These are phyloP conservation scores for Cephus rjabovi DNA, from an alignment of 2,888 invertebrate genomes.

Conservation along the genomic window DNA sequence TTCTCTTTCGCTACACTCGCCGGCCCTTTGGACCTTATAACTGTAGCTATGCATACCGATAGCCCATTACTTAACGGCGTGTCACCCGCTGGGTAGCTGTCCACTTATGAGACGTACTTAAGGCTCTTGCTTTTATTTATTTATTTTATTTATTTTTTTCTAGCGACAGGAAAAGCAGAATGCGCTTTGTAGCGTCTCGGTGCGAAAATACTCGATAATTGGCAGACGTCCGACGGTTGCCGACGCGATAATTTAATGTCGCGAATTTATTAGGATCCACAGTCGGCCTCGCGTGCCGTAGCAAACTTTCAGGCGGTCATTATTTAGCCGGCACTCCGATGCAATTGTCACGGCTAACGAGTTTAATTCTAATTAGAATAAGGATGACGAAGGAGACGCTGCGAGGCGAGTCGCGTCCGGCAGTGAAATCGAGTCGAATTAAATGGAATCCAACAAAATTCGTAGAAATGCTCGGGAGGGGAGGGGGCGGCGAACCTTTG, in stretches of 20 bases:
- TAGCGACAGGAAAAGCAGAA: not conserved
- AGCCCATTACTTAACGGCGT: too few relatives aligned
- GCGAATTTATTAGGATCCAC: slow-evolving; percentile 37
- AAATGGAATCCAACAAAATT: not conserved
- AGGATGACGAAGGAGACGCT: not conserved
- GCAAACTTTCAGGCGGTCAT: slow-evolving; percentile 52
- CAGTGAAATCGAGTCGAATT: not conserved
- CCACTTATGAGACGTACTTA: too few relatives aligned
- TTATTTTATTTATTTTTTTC: not conserved
- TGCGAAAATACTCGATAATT: slow-evolving; percentile 41
- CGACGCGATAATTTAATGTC: slow-evolving; percentile 55
- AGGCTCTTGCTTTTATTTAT: too few relatives aligned
- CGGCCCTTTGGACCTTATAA: not conserved
- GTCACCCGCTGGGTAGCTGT: too few relatives aligned
- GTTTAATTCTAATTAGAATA: slow-evolving; percentile 45
- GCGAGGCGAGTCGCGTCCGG: not conserved
- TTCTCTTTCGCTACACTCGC: not conserved
- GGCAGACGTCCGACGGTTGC: slow-evolving; percentile 54
- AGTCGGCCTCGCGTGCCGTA: slow-evolving; percentile 28
- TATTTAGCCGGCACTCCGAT: slow-evolving; percentile 36
- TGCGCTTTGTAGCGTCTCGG: slow-evolving; percentile 1
- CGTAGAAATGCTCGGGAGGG: not conserved
- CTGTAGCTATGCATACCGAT: too few relatives aligned
- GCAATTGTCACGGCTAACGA: slow-evolving; percentile 30
- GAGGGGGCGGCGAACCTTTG: not conserved